phyloP scores from a whole-genome alignment of 2,888 invertebrate species.

The Drosophila mimetica region DNA sequence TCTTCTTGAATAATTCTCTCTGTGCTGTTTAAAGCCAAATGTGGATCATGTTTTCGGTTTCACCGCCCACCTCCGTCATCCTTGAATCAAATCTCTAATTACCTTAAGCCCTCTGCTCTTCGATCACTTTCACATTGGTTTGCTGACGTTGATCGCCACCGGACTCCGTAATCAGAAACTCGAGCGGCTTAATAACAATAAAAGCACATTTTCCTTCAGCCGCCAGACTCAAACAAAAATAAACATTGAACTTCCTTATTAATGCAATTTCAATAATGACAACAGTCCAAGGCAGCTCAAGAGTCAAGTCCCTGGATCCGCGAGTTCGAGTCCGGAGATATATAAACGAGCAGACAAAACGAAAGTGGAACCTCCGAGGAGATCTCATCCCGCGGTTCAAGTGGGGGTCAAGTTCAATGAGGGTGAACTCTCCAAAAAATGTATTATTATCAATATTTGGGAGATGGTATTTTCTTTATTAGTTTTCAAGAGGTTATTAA shows the following conservation, averaged over 20 bases:
- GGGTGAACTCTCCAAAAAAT: constrained; percentile 29
- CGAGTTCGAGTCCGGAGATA: constrained; percentile 43
- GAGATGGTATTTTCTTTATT: constrained; percentile 11
- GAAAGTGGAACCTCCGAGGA: constrained; percentile 51
- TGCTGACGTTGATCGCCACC: constrained; percentile 34
- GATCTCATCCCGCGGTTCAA: constrained; percentile 29
- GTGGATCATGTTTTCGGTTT: not conserved
- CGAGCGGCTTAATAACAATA: constrained; percentile 26
- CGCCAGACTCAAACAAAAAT: constrained; percentile 64
- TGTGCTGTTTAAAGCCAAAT: too few species aligned
- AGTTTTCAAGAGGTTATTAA: constrained; percentile 18
- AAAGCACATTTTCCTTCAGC: constrained; percentile 18
- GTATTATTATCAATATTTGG: constrained; percentile 48
- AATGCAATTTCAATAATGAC: constrained; percentile 70
- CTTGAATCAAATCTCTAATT: constrained; percentile 2
- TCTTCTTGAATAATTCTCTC: too few species aligned
- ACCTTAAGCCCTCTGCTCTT: constrained; percentile 3
- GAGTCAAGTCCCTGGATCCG: constrained; percentile 25
- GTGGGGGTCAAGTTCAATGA: constrained; percentile 44
- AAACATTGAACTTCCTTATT: constrained; percentile 77
- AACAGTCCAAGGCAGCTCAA: constrained; percentile 27
- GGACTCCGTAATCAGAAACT: constrained; percentile 29
- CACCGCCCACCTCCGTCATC: not conserved
- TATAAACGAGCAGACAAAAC: constrained; percentile 61
- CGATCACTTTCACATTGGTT: constrained; percentile 29